Evolutionary conservation across 2,113 vertebrate genomes (phyloP), one percentile per base, ranked within the genome.

Genomic region (Engraulis encrasicolus): DNA sequence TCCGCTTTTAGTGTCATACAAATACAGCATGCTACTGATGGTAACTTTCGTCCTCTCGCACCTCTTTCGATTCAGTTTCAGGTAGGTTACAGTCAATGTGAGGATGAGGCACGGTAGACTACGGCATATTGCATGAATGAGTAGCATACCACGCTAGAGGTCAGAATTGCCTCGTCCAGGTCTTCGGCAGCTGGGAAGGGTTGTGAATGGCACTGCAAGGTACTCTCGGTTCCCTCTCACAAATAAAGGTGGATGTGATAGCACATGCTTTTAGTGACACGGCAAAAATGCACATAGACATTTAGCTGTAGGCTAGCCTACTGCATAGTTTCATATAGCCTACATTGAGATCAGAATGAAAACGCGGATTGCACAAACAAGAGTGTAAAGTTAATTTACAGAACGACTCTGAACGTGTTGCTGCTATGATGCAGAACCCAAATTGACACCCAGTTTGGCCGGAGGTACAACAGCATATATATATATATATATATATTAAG

Each of bases 151-250:
- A 74, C 66, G 34, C 66, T 74, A 18, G 85, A 83, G 90, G 92
- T 92, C 88, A 20, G 84, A 78, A 80, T 86, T 90, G 90, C 91
- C 91, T 74, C 66, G 66, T 74, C 27, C 66, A 74, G 66, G 27
- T 74, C 12, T 14, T 74, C 66, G 15, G 66, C 66, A 74, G 66
- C 66, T 74, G 27, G n/a, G 34, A 17, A 74, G 11, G 1, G n/a
- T 66, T 66, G 58, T 66, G 58, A 27, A 74, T 74, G 12, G 23
- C 66, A 15, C 66, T 15, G 31, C 17, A 36, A 36, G 66, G 66
- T 34, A n/a, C 14, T 15, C 66, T 34, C n/a, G n/a, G n/a, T n/a
- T 17, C 12, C 15, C 23, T 0, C 14, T 34, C 31, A 45, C 27
- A 11, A 27, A 74, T 14, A 12, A 74, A 18, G 12, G 66, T 36